phyloP scores from a whole-genome alignment of 1,140 invertebrate species.

The Prorops nasuta region DNA sequence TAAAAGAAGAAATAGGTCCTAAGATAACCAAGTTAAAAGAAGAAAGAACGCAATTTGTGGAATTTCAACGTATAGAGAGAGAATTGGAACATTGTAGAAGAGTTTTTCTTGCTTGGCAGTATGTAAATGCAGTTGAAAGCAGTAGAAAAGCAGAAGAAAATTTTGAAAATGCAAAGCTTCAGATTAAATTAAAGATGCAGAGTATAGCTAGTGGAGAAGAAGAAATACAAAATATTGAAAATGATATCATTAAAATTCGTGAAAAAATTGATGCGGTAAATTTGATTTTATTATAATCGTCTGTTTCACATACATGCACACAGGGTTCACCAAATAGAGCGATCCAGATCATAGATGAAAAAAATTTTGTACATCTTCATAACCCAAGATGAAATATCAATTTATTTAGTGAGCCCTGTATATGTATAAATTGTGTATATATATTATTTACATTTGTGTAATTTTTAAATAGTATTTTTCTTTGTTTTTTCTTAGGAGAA shows the following conservation, averaged over 20 bases:
- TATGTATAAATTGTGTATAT: no score
- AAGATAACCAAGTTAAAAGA: constrained; percentile 84
- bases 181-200: constrained; percentile 58
- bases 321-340: no score
- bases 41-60: constrained; percentile 81
- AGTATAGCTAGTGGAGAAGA: constrained; percentile 60
- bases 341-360: no score
- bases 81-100: constrained; percentile 84
- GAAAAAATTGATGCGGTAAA: constrained; percentile 61
- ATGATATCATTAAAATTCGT: constrained; percentile 56
- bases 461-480: constrained; percentile 2
- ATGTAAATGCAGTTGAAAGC: constrained; percentile 58
- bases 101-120: constrained; percentile 77
- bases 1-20: constrained; percentile 86
- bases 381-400: constrained; percentile 2
- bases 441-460: neutral
- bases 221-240: constrained; percentile 60
- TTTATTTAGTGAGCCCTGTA: no score
- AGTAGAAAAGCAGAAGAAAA: constrained; percentile 59
- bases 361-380: no score
- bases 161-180: constrained; percentile 55
- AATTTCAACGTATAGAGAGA: constrained; percentile 83
- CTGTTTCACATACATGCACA: no score
- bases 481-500: constrained; percentile 22
- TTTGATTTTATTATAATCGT: no score